Conservation (phyloP, 2,888 invertebrate species). For the Cheilosia variabilis region DNA sequence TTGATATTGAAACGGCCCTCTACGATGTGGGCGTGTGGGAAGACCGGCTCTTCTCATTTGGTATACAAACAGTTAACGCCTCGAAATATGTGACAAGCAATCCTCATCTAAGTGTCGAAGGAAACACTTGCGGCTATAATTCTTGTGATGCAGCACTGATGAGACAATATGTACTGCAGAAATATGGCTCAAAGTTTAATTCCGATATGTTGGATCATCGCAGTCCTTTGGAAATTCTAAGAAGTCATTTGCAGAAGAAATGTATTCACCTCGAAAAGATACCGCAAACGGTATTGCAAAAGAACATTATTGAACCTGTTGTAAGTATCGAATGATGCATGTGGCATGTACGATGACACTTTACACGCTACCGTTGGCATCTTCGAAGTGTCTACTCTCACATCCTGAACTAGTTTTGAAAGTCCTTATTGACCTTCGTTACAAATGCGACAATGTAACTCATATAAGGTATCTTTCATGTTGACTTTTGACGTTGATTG, state of each 20-base stretch:
- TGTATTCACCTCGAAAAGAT: slow-evolving; percentile 36
- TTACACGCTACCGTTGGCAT: too few relatives aligned
- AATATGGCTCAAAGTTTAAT: neutral
- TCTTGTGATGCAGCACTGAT: slow-evolving; percentile 7
- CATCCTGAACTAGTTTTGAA: too few relatives aligned
- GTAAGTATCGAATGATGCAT: slow-evolving; percentile 41
- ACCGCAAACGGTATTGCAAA: neutral
- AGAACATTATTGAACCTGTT: slow-evolving; percentile 14
- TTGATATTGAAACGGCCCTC: slow-evolving; percentile 5
- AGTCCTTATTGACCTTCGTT: too few relatives aligned
- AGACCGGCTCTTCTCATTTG: slow-evolving; percentile 26
- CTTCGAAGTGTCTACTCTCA: too few relatives aligned
- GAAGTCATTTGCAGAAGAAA: slow-evolving; percentile 23
- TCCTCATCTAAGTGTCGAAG: neutral
- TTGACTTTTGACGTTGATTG: too few relatives aligned
- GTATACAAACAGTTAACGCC: slow-evolving; percentile 24
- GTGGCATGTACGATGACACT: neutral
- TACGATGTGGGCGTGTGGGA: slow-evolving; percentile 15
- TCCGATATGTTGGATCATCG: slow-evolving; percentile 18
- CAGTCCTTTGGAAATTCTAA: slow-evolving; percentile 41
- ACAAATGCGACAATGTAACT: too few relatives aligned
- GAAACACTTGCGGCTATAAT: slow-evolving; percentile 7
- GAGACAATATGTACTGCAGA: neutral
- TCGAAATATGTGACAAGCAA: slow-evolving; percentile 25
- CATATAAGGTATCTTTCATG: too few relatives aligned